Percentiles rank a stretch among this genome's conserved stretches.
Evolutionary conservation across 2,113 vertebrate genomes (phyloP).

Genomic region (Mus spicilegus): DNA sequence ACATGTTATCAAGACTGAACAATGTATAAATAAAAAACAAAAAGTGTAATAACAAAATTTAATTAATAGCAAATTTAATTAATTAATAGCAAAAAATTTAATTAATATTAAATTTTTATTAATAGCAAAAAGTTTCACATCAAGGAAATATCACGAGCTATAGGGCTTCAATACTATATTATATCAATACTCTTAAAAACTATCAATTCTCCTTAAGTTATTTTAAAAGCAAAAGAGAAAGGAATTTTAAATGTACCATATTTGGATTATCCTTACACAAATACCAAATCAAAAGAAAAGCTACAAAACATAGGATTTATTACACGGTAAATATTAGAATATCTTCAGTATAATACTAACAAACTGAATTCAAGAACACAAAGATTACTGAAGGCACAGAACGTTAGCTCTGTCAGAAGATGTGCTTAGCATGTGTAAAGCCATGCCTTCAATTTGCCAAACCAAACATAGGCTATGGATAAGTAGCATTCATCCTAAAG

Average conservation of each 20-base stretch:
- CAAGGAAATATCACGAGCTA: neutral
- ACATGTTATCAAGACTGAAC: neutral
- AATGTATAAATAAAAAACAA: neutral
- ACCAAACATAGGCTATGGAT: neutral
- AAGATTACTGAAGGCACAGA: neutral
- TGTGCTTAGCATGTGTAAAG: neutral
- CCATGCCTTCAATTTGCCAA: neutral
- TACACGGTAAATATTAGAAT: neutral
- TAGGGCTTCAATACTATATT: neutral
- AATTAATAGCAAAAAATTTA: neutral
- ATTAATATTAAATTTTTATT: neutral
- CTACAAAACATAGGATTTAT: neutral
- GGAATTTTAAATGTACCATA: too few relatives aligned
- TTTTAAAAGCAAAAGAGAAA: neutral
- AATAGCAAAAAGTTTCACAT: neutral
- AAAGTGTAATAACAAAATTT: neutral
- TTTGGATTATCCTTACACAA: neutral
- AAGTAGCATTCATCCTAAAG: neutral
- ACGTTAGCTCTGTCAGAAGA: neutral
- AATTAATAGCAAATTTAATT: too few relatives aligned
- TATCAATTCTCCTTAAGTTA: neutral
- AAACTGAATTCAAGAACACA: neutral
- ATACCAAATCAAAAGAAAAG: neutral
- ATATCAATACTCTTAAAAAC: neutral
- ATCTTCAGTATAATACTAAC: neutral